Conservation (phyloP, 2,888 invertebrate species). For the Punctoribates punctum region DNA sequence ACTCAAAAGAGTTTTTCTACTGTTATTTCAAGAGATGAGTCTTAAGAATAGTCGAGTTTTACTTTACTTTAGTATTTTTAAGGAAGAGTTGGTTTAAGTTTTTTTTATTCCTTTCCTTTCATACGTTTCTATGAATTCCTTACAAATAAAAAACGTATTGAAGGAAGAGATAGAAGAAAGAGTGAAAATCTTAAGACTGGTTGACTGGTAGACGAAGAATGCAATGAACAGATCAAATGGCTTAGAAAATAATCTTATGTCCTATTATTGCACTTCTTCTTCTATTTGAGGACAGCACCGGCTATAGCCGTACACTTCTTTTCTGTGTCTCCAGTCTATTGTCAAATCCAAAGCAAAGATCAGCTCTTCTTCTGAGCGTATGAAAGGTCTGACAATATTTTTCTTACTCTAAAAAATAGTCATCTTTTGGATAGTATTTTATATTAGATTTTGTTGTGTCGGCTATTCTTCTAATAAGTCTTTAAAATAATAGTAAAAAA, state of each 20-base stretch:
- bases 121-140: neutral
- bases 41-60: too few species aligned
- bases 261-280: conserved; percentile 10
- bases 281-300: too few species aligned
- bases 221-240: conserved; percentile 14
- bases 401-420: neutral
- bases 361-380: neutral
- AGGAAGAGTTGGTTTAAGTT: neutral
- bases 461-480: neutral
- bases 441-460: neutral
- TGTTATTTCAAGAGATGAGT: too few species aligned
- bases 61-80: too few species aligned
- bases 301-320: neutral
- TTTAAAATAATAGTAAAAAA: neutral
- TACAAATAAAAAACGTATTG: neutral
- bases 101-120: neutral
- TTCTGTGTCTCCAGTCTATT: neutral
- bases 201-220: too few species aligned
- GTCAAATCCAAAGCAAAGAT: conserved; percentile 6
- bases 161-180: neutral
- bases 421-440: neutral
- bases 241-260: conserved; percentile 18
- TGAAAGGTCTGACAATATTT: too few species aligned
- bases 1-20: too few species aligned
- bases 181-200: too few species aligned